Percentiles rank a stretch among this genome's conserved stretches.
Conservation (phyloP, 2,797 vertebrate genomes). For the Tenualosa thibaudeaui region DNA sequence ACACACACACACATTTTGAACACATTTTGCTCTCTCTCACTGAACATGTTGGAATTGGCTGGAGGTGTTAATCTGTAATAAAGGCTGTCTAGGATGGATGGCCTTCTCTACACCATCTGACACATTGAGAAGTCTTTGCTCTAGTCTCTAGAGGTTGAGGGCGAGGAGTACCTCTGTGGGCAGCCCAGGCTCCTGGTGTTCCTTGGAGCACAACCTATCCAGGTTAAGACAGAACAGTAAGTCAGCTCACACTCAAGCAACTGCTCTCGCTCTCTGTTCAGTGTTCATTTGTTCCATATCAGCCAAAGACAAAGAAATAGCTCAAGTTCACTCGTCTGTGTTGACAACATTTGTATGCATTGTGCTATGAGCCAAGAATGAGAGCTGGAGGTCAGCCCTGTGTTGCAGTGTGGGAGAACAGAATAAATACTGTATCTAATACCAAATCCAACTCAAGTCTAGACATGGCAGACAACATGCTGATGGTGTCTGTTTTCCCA, state of each 20-base stretch:
- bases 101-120: no score
- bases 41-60: no score
- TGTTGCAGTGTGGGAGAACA: neutral
- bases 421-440: neutral
- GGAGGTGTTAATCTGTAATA: no score
- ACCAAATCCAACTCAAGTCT: neutral
- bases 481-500: neutral
- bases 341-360: neutral
- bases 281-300: neutral
- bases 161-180: neutral
- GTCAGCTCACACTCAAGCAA: neutral
- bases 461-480: neutral
- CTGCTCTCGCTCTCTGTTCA: neutral
- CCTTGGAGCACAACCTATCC: no score
- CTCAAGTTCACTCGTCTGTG: no score
- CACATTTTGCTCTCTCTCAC: no score
- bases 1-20: no score
- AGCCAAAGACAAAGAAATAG: neutral
- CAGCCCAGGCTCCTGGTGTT: neutral
- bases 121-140: neutral
- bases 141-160: neutral
- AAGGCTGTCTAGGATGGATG: no score
- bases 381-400: neutral
- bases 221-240: neutral
- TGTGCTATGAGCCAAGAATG: neutral